These are phyloP conservation scores for Oophaga pumilio DNA, from an alignment of 2,113 vertebrate species.

Conservation along the genomic window DNA sequence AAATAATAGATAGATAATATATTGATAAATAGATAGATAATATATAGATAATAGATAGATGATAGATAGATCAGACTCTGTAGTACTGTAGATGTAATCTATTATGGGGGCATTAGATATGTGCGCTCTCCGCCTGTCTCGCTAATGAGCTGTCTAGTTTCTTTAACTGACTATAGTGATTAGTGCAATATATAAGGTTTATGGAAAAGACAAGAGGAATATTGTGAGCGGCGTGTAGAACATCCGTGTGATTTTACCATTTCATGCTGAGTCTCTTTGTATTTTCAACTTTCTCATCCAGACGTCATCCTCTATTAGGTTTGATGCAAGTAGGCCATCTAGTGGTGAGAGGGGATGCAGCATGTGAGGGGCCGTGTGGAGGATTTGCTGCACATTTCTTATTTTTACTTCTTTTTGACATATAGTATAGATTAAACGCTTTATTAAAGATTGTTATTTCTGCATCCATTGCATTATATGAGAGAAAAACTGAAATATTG, in stretches of 20 bases:
- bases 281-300: not conserved
- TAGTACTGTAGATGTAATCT: no score
- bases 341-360: not conserved
- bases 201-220: not conserved
- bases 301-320: not conserved
- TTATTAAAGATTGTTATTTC: no score
- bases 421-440: not conserved
- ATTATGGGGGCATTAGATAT: no score
- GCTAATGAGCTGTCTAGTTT: no score
- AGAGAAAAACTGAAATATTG: no score
- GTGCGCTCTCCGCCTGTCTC: no score
- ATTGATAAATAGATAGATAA: no score
- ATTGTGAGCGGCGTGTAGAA: not conserved
- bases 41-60: no score
- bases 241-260: not conserved
- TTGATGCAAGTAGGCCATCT: slow-evolving; percentile 7
- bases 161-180: not conserved
- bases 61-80: no score
- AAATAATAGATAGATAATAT: no score
- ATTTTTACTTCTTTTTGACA: not conserved
- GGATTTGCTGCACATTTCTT: not conserved
- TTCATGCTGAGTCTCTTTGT: not conserved
- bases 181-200: not conserved
- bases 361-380: not conserved
- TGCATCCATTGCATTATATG: no score